Conservation (phyloP, 2,888 invertebrate species). For the Ecdyonurus torrentis region DNA sequence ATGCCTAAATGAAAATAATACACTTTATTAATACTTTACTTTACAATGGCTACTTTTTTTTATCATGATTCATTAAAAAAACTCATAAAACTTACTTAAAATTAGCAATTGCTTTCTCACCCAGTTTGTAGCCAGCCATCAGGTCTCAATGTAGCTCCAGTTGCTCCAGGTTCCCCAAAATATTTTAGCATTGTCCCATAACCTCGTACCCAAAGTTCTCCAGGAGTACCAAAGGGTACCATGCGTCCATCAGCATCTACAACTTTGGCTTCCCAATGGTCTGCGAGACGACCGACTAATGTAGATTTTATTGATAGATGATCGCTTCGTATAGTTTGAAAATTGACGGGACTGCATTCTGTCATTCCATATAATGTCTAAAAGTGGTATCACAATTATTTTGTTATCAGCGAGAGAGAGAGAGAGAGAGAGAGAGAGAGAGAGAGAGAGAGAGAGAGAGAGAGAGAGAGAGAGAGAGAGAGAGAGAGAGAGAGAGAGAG, state of each 20-base stretch:
- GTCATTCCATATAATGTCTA: slow-evolving; percentile 41
- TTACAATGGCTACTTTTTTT: too few relatives aligned
- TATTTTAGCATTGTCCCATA: slow-evolving; percentile 67
- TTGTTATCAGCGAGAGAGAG: too few relatives aligned
- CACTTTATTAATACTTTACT: too few relatives aligned
- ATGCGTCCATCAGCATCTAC: slow-evolving; percentile 43
- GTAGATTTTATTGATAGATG: slow-evolving; percentile 27
- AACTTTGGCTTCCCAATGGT: slow-evolving; percentile 37
- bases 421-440: too few relatives aligned
- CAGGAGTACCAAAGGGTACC: slow-evolving; percentile 51
- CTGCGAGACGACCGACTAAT: slow-evolving; percentile 34
- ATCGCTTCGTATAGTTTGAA: slow-evolving; percentile 30
- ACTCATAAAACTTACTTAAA: background rate
- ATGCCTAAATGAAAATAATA: too few relatives aligned
- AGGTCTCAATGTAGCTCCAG: slow-evolving; percentile 41
- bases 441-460: too few relatives aligned
- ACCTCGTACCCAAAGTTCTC: slow-evolving; percentile 60
- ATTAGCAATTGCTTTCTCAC: slow-evolving; percentile 31
- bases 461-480: too few relatives aligned
- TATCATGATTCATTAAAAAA: too few relatives aligned
- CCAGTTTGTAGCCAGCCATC: slow-evolving; percentile 72
- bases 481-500: too few relatives aligned
- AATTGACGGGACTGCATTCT: slow-evolving; percentile 39
- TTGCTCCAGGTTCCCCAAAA: slow-evolving; percentile 62
- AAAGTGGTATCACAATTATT: slow-evolving; percentile 10